These are phyloP conservation scores for Neotoma lepida DNA, from an alignment of 2,113 vertebrate species.

Conservation along the genomic window DNA sequence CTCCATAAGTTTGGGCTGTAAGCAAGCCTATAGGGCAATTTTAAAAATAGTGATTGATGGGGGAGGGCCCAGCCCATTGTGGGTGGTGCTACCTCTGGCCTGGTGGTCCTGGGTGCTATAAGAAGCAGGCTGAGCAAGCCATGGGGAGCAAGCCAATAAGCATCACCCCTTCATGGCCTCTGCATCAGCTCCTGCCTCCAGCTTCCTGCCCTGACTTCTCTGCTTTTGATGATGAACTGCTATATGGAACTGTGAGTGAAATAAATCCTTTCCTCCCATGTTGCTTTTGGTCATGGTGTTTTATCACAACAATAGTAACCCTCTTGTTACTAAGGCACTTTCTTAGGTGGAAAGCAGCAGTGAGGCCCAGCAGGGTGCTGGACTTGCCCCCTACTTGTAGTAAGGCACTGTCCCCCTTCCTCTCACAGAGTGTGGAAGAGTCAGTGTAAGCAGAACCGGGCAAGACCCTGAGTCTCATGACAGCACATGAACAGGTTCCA, in stretches of 20 bases:
- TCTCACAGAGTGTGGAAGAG: background rate
- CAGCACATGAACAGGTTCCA: fast-evolving
- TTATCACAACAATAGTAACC: background rate
- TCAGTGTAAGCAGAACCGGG: background rate
- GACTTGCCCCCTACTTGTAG: too few species aligned
- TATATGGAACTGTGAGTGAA: background rate
- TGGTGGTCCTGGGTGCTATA: background rate
- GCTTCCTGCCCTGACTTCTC: background rate
- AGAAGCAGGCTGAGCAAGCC: background rate
- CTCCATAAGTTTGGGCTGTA: background rate
- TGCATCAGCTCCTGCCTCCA: background rate
- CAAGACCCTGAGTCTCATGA: background rate
- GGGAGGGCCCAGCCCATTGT: background rate
- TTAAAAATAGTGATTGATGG: background rate
- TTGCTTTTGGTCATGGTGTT: background rate
- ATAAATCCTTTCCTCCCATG: background rate
- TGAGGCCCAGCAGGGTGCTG: background rate
- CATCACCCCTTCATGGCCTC: background rate
- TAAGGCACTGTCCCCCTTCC: background rate
- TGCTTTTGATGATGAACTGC: background rate
- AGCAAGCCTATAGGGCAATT: background rate
- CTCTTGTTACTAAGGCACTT: background rate
- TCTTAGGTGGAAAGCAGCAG: background rate
- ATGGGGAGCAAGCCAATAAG: background rate
- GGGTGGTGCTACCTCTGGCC: background rate